Evolutionary conservation across 2,888 invertebrate species (phyloP).

Genomic region (Scelioninae gen. 2): DNA sequence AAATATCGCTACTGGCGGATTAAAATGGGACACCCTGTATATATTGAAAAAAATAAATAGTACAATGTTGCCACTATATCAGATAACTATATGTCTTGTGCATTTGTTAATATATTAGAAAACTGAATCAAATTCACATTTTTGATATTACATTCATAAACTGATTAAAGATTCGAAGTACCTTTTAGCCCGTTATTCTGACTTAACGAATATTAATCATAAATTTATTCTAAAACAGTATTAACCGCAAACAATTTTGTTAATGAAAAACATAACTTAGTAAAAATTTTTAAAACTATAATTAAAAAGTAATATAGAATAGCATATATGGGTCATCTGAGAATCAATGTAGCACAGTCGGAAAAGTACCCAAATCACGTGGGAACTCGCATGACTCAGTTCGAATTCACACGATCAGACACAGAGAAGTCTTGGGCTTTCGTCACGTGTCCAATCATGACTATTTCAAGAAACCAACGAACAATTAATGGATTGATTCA

Average conservation of each 20-base stretch:
- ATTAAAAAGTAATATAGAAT: conserved; percentile 4
- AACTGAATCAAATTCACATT: conserved; percentile 10
- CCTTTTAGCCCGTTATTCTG: no score
- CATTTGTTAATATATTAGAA: no score
- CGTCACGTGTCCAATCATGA: conserved; percentile 23
- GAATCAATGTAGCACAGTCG: conserved; percentile 25
- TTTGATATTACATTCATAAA: conserved; percentile 5
- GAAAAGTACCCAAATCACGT: conserved; percentile 32
- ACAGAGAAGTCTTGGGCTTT: conserved; percentile 14
- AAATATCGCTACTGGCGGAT: no score
- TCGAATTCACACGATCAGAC: conserved; percentile 14
- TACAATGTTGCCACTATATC: no score
- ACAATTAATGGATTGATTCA: no score
- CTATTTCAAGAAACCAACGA: conserved; percentile 24
- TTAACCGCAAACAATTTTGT: no score
- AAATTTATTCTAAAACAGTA: no score
- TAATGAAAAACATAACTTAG: no score
- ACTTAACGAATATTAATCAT: no score
- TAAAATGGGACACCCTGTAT: no score
- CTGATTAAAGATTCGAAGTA: conserved; percentile 29
- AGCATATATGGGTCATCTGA: conserved; percentile 16
- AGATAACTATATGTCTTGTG: no score
- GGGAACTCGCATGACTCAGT: conserved; percentile 34
- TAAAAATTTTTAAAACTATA: no score
- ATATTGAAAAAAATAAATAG: conserved; percentile 41